A percentile compares a stretch with the other conserved stretches of the same genome.
These are phyloP conservation scores for Diorhabda carinulata DNA, from an alignment of 1,140 invertebrate genomes.

Conservation along the genomic window DNA sequence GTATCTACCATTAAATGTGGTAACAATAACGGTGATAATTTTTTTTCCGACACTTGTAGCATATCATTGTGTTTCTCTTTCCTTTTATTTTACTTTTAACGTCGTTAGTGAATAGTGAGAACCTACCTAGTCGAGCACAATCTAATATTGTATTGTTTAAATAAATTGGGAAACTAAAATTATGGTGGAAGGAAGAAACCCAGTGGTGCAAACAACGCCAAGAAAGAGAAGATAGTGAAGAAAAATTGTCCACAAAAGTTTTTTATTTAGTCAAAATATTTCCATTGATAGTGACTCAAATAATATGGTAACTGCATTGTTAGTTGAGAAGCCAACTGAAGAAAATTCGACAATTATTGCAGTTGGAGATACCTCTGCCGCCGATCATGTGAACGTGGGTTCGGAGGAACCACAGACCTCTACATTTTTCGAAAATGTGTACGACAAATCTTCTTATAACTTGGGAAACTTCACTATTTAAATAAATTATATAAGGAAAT, in stretches of 20 bases:
- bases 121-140: too few species aligned
- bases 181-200: neutral
- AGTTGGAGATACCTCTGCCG: conserved; percentile 19
- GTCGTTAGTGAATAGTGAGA: too few species aligned
- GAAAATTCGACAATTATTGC: conserved; percentile 19
- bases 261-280: conserved; percentile 8
- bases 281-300: conserved; percentile 18
- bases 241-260: neutral
- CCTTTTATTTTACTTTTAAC: too few species aligned
- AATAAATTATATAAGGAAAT: conserved; percentile 14
- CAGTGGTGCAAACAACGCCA: too few species aligned
- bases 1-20: too few species aligned
- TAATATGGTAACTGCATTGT: conserved; percentile 20
- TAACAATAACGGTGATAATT: too few species aligned
- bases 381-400: conserved; percentile 18
- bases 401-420: conserved; percentile 15
- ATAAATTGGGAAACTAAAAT: too few species aligned
- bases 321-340: conserved; percentile 15
- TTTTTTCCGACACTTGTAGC: too few species aligned
- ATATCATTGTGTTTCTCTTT: too few species aligned
- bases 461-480: too few species aligned
- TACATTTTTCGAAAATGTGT: conserved; percentile 19
- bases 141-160: too few species aligned
- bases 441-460: neutral
- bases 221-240: too few species aligned